Evolutionary conservation across 2,113 vertebrate species (phyloP).

Genomic region (Oncorhynchus nerka): DNA sequence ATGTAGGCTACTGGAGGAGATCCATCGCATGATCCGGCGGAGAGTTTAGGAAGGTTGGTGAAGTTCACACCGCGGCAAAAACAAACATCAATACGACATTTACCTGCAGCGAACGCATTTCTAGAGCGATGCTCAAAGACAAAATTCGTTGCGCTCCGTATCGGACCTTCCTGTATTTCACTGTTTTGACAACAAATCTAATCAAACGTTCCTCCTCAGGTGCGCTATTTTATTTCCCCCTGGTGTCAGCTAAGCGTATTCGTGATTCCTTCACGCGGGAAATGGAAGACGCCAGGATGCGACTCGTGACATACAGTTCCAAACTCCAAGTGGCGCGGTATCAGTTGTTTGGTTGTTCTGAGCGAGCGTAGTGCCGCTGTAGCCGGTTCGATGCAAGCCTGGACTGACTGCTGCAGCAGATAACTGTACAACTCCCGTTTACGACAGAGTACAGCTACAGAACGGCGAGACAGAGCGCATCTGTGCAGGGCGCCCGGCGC

Average conservation of each 20-base stretch:
- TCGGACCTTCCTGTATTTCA: background rate
- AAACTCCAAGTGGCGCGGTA: background rate
- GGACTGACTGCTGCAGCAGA: slow-evolving; percentile 41
- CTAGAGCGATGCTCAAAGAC: background rate
- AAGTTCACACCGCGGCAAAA: slow-evolving; percentile 25
- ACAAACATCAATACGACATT: background rate
- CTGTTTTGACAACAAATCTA: background rate
- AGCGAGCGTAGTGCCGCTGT: background rate
- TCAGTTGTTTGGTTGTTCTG: background rate
- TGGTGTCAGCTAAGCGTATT: too few relatives aligned
- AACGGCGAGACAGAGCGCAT: slow-evolving; percentile 54
- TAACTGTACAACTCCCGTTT: slow-evolving; percentile 25
- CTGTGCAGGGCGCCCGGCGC: slow-evolving; percentile 64
- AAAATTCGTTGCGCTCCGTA: slow-evolving; percentile 23
- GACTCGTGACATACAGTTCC: background rate
- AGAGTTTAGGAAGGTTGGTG: background rate
- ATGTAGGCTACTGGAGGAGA: slow-evolving; percentile 8
- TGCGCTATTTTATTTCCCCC: background rate
- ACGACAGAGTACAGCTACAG: slow-evolving; percentile 27
- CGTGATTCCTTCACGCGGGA: too few relatives aligned
- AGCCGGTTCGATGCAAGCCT: slow-evolving; percentile 23
- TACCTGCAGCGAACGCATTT: background rate
- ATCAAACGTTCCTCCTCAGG: background rate
- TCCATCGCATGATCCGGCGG: slow-evolving; percentile 49
- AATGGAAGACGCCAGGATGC: background rate